A percentile compares a stretch with the other conserved stretches of the same genome.
These are phyloP conservation scores for Ernsta delagoae DNA, from an alignment of 2,888 invertebrate genomes.

Conservation along the genomic window DNA sequence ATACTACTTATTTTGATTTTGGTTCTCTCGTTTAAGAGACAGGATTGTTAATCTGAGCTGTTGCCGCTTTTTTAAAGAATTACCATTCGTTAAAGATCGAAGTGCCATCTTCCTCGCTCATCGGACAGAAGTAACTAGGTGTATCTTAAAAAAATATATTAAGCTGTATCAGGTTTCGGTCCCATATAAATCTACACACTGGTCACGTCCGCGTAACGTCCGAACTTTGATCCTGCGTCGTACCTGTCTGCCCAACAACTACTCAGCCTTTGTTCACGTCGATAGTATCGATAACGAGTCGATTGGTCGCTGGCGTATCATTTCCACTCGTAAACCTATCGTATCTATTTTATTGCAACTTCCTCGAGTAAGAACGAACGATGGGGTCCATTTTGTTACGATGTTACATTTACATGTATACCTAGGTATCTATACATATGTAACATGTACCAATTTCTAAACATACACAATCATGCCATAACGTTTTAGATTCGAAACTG, in stretches of 20 bases:
- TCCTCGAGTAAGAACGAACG: conserved; percentile 39
- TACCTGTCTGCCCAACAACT: conserved; percentile 43
- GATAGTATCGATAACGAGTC: conserved; percentile 57
- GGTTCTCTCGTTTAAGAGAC: too few species aligned
- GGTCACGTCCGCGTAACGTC: conserved; percentile 69
- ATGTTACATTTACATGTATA: too few species aligned
- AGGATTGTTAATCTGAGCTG: too few species aligned
- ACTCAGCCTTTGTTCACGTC: conserved; percentile 42
- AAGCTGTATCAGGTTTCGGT: background rate
- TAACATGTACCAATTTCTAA: background rate
- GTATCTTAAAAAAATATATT: too few species aligned
- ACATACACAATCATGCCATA: conserved; percentile 16
- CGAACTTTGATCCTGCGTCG: conserved; percentile 60
- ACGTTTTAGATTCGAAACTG: conserved; percentile 54
- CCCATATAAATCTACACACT: conserved; percentile 42
- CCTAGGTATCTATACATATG: conserved; percentile 36
- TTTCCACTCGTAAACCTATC: conserved; percentile 59
- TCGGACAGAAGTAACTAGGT: background rate
- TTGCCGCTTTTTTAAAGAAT: too few species aligned
- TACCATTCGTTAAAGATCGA: too few species aligned
- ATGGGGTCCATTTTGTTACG: conserved; percentile 20
- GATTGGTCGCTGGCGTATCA: conserved; percentile 56
- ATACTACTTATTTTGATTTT: too few species aligned
- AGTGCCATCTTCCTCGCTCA: background rate
- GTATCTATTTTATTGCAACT: conserved; percentile 58